A percentile compares a stretch with the other conserved stretches of the same genome.
Evolutionary conservation across 2,888 invertebrate species (phyloP).

Genomic region (Myopa testacea): DNA sequence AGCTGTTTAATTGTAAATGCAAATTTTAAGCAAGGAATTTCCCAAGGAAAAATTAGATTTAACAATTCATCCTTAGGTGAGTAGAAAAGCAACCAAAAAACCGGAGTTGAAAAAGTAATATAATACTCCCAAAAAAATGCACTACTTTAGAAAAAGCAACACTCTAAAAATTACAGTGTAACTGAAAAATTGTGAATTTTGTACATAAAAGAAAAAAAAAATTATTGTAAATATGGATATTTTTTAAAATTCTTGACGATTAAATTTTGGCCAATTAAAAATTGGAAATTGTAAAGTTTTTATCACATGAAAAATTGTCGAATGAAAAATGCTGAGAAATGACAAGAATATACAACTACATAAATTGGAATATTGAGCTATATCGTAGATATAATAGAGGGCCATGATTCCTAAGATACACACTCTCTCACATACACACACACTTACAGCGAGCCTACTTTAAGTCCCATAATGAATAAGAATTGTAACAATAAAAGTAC

Average conservation of each 20-base stretch:
- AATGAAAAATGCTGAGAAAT: constrained; percentile 22
- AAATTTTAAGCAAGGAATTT: constrained; percentile 8
- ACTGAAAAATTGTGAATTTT: not conserved
- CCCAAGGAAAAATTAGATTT: constrained; percentile 20
- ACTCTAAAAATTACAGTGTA: constrained; percentile 6
- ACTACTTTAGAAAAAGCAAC: not conserved
- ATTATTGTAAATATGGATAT: not conserved
- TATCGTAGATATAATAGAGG: constrained; percentile 38
- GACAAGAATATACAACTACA: constrained; percentile 38
- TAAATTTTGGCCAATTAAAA: not conserved
- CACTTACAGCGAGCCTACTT: constrained; percentile 14
- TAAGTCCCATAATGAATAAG: not conserved
- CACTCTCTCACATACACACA: not conserved
- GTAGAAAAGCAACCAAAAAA: not conserved
- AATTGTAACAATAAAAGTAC: constrained; percentile 2
- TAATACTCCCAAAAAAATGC: too few species aligned
- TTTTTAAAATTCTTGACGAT: not conserved
- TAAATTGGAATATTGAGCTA: constrained; percentile 34
- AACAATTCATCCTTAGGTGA: not conserved
- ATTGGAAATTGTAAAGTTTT: not conserved
- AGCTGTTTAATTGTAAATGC: not conserved
- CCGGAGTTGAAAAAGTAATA: not conserved
- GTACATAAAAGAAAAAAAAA: not conserved
- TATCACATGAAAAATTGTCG: not conserved
- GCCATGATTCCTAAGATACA: constrained; percentile 59